These are phyloP conservation scores for Drepanosiphum platanoidis DNA, from an alignment of 2,888 invertebrate genomes.

Conservation along the genomic window DNA sequence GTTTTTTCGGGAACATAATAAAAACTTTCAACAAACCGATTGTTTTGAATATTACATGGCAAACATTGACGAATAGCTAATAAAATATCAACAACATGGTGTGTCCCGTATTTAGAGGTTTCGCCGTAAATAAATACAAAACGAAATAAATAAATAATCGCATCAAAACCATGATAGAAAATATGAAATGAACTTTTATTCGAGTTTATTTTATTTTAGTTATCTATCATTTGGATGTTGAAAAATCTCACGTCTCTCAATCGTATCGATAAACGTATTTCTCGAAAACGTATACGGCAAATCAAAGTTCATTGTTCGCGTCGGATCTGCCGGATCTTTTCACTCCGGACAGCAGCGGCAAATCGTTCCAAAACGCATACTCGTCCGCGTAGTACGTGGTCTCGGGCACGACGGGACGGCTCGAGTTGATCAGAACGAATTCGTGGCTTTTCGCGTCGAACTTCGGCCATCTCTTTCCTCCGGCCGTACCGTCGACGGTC, in stretches of 20 bases:
- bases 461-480: background rate
- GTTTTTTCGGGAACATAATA: background rate
- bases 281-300: too few species aligned
- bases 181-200: too few species aligned
- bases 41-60: background rate
- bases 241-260: too few species aligned
- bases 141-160: background rate
- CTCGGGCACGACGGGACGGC: background rate
- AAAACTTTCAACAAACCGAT: background rate
- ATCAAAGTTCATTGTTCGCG: constrained; percentile 1
- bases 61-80: background rate
- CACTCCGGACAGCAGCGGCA: background rate
- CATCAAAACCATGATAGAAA: too few species aligned
- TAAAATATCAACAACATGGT: background rate
- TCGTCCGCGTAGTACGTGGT: background rate
- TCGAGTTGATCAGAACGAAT: background rate
- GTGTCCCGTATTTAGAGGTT: background rate
- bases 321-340: background rate
- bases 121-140: too few species aligned
- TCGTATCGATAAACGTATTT: too few species aligned
- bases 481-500: background rate
- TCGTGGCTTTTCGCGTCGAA: background rate
- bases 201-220: too few species aligned
- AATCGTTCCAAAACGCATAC: constrained; percentile 17
- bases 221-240: too few species aligned